These are phyloP conservation scores for Apodemia mormo DNA, from an alignment of 2,888 invertebrate genomes.

Conservation along the genomic window DNA sequence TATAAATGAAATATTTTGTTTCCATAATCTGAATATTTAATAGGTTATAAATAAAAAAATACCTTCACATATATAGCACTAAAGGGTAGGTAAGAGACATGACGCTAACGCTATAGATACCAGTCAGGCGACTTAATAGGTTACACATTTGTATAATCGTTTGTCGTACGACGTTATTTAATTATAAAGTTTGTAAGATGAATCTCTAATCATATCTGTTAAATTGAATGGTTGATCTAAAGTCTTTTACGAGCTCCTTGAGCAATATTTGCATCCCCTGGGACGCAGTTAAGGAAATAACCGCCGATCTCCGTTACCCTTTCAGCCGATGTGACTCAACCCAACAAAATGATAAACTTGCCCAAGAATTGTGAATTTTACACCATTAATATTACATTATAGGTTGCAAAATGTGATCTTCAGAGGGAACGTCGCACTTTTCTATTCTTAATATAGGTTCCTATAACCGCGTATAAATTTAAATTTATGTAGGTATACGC, in stretches of 20 bases:
- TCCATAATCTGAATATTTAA: too few relatives aligned
- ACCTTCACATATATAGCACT: too few relatives aligned
- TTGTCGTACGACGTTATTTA: background rate
- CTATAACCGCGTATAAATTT: background rate
- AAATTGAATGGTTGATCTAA: slow-evolving; percentile 14
- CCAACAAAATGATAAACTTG: slow-evolving; percentile 7
- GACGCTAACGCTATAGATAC: too few relatives aligned
- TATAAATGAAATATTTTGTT: too few relatives aligned
- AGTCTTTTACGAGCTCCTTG: slow-evolving; percentile 12
- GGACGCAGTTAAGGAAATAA: slow-evolving; percentile 14
- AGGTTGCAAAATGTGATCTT: too few relatives aligned
- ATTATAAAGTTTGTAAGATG: background rate
- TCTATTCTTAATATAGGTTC: too few relatives aligned
- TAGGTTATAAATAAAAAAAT: too few relatives aligned
- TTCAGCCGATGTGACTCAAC: slow-evolving; percentile 1
- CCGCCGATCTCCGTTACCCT: slow-evolving; percentile 15
- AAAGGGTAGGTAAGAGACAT: too few relatives aligned
- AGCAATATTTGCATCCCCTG: slow-evolving; percentile 15
- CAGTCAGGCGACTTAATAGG: too few relatives aligned
- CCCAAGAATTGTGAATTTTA: slow-evolving; percentile 3
- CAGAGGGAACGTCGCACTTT: too few relatives aligned
- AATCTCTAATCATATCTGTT: slow-evolving; percentile 7
- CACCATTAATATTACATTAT: slow-evolving; percentile 2
- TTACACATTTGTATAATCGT: too few relatives aligned
- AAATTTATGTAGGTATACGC: background rate